A percentile compares a stretch with the other conserved stretches of the same genome.
Conservation (phyloP, 2,888 invertebrate species). For the Deroplatys truncata region DNA sequence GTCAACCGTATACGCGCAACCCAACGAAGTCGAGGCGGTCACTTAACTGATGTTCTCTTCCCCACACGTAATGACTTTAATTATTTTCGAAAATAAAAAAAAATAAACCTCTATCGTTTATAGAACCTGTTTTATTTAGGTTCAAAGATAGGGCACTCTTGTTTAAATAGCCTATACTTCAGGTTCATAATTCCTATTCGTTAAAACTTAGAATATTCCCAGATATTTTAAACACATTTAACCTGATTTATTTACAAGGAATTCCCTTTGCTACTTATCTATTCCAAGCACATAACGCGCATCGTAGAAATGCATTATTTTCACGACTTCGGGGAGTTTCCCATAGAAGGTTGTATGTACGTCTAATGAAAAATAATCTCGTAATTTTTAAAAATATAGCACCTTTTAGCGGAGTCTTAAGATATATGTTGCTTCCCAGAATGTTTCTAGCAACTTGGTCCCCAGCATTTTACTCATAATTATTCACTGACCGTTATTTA, state of each 20-base stretch:
- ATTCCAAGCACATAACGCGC: not conserved
- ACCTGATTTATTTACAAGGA: not conserved
- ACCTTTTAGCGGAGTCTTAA: not conserved
- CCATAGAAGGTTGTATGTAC: not conserved
- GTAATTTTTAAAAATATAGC: not conserved
- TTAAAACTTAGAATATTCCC: not conserved
- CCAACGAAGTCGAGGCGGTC: too few species aligned
- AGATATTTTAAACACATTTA: not conserved
- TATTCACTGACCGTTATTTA: not conserved
- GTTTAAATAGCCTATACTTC: too few species aligned
- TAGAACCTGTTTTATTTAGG: too few species aligned
- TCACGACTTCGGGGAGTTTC: not conserved
- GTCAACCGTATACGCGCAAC: too few species aligned
- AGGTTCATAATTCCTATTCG: not conserved
- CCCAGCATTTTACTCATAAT: not conserved
- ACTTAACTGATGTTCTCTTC: too few species aligned
- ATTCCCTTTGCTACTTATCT: not conserved
- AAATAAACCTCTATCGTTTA: too few species aligned
- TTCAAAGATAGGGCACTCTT: too few species aligned
- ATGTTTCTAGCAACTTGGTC: not conserved
- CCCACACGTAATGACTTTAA: too few species aligned
- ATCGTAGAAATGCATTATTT: not conserved
- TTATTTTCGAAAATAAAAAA: too few species aligned
- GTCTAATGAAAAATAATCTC: not conserved
- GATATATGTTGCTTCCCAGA: not conserved